Percentiles rank a stretch among this genome's conserved stretches.
These are phyloP conservation scores for Micoletzkya japonica DNA, from an alignment of 2,888 invertebrate genomes.

Conservation along the genomic window DNA sequence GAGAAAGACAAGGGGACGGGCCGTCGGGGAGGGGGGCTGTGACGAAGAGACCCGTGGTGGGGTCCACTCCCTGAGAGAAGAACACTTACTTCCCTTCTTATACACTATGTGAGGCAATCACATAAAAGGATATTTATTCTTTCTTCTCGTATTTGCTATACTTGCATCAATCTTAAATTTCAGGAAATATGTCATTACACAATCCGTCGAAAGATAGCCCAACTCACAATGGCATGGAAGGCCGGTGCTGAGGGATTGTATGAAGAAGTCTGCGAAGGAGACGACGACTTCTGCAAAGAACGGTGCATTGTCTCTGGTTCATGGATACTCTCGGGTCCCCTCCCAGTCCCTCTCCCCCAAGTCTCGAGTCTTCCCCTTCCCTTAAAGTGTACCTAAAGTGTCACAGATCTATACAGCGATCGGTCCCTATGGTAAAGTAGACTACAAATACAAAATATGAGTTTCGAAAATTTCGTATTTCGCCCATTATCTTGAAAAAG, in stretches of 20 bases:
- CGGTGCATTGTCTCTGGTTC: constrained; percentile 20
- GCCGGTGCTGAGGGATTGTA: constrained; percentile 7
- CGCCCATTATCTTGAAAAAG: no score
- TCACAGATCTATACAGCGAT: no score
- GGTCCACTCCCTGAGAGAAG: constrained; percentile 17
- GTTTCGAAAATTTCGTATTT: no score
- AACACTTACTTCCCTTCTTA: no score
- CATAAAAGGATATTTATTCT: not conserved
- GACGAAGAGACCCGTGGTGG: constrained; percentile 27
- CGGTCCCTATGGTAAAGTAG: no score
- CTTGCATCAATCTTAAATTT: no score
- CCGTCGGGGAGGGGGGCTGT: constrained; percentile 7
- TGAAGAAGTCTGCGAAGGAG: not conserved
- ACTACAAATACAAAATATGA: no score
- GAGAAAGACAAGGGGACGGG: constrained; percentile 14
- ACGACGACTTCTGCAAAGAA: constrained; percentile 13
- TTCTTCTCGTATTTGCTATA: no score
- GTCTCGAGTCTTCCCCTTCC: not conserved
- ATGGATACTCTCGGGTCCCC: not conserved
- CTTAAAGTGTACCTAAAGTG: no score
- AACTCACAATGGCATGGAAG: constrained; percentile 26
- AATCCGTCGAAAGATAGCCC: not conserved
- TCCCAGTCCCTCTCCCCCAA: not conserved
- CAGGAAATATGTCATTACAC: no score
- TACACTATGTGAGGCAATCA: no score